Evolutionary conservation across 1,140 invertebrate species (phyloP), one percentile per base, ranked within the genome.

Genomic region (Drosophila setifemur): DNA sequence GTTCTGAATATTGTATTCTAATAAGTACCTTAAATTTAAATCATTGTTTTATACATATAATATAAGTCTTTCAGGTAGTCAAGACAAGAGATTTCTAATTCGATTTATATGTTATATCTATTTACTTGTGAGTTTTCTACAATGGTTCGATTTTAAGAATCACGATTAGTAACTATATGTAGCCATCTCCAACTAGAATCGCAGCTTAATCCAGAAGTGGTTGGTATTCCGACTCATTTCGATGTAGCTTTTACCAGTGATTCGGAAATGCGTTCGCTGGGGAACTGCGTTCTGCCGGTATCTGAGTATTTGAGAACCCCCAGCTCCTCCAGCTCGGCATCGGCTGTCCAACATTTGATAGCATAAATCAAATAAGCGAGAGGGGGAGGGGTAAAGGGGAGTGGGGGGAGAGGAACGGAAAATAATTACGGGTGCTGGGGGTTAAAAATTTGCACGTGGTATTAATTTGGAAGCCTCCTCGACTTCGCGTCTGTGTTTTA

Each of bases 371-470:
- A 86, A 81, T 64, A 73, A 54, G 50, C 25, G 14, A 33, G 18
- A 37, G 58, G 12, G 14, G 12, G 26, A 5, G 2, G 16, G 40
- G 7, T 18, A 4, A 21, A n/a, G 25, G 26, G 18, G 39, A 45
- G 23, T 31, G 19, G 12, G n/a, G 35, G 11, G 7, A 9, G 18
- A 18, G 19, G 11, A 35, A 58, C 42, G 16, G 57, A 86, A 86
- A 86, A 86, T 86, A 86, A 86, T 86, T 86, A 86, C 75, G 71
- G 64, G 49, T 81, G 66, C 68, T 69, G 47, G 2, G 54, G 61
- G 54, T 57, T 64, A 49, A 63, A 78, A 86, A 73, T 86, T 81
- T 79, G 81, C 82, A 81, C 75, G 76, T 86, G 61, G 75, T 63
- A 76, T 75, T 75, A 72, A 78, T 86, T 81, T 81, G 63, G 52